A percentile compares a stretch with the other conserved stretches of the same genome.
Evolutionary conservation across 1,140 invertebrate species (phyloP).

Genomic region (Lepidurus couesii): DNA sequence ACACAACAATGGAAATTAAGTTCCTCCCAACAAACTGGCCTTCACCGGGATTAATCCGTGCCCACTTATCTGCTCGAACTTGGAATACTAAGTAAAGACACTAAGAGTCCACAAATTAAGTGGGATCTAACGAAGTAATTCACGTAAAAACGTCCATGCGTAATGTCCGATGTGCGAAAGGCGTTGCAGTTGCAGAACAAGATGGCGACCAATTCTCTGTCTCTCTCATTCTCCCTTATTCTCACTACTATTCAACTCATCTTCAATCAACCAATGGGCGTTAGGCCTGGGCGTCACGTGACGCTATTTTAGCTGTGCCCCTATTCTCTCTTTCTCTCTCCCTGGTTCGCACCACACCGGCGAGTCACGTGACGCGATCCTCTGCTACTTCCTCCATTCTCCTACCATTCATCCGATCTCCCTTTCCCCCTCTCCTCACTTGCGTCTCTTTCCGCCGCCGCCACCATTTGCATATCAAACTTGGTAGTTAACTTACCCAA

Average conservation of each 20-base stretch:
- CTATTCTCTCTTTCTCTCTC: constrained; percentile 17
- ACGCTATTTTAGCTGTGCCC: constrained; percentile 14
- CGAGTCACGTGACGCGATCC: constrained; percentile 29
- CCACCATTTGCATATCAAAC: constrained; percentile 17
- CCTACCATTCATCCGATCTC: constrained; percentile 29
- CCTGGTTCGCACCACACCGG: neutral
- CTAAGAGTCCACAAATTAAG: neutral
- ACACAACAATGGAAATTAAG: neutral
- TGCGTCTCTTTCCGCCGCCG: constrained; percentile 27
- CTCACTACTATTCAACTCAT: constrained; percentile 22
- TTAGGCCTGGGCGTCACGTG: constrained; percentile 10
- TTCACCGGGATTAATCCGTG: neutral
- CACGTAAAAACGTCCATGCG: constrained; percentile 21
- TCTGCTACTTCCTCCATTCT: constrained; percentile 23
- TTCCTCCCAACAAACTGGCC: neutral
- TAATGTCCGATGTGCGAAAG: constrained; percentile 19
- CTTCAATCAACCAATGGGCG: constrained; percentile 14
- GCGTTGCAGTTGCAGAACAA: constrained; percentile 21
- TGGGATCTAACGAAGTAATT: neutral
- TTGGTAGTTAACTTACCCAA: constrained; percentile 19
- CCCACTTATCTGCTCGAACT: neutral
- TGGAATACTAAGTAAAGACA: neutral
- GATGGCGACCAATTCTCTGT: constrained; percentile 3
- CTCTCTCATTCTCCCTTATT: constrained; percentile 19
- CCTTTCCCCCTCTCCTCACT: constrained; percentile 24